Conservation (phyloP, 2,797 vertebrate genomes). For the Esox lucius region DNA sequence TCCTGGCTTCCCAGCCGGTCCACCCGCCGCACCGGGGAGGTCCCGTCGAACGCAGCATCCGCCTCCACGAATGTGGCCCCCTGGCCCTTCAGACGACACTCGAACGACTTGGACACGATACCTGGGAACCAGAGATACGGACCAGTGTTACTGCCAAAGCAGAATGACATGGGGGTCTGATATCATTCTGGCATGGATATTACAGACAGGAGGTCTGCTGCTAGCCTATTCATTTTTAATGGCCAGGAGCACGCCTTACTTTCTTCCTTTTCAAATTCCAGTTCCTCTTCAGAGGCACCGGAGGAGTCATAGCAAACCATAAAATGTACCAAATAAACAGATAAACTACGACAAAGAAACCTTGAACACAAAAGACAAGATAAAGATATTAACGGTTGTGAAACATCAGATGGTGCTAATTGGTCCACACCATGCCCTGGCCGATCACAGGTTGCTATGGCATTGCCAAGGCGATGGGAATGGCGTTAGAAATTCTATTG, state of each 20-base stretch:
- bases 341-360: too few species aligned
- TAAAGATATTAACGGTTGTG: conserved; percentile 54
- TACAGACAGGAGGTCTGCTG: not conserved
- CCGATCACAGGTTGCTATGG: conserved; percentile 73
- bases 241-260: too few species aligned
- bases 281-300: too few species aligned
- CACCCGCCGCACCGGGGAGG: conserved; percentile 46
- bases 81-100: conserved; percentile 95
- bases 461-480: conserved; percentile 70
- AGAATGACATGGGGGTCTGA: not conserved
- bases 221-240: not conserved
- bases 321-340: too few species aligned
- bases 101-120: conserved; percentile 97
- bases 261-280: too few species aligned
- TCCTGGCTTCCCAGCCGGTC: conserved; percentile 62
- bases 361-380: conserved; percentile 38
- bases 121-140: conserved; percentile 68
- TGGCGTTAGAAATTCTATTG: conserved; percentile 69
- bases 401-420: conserved; percentile 66
- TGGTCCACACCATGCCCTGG: conserved; percentile 70
- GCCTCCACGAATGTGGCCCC: conserved; percentile 93
- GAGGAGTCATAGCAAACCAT: too few species aligned
- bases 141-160: conserved; percentile 2
- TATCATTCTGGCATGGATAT: not conserved
- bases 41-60: conserved; percentile 72